Conservation (phyloP, 1,140 invertebrate species). For the Drosophila elegans region DNA sequence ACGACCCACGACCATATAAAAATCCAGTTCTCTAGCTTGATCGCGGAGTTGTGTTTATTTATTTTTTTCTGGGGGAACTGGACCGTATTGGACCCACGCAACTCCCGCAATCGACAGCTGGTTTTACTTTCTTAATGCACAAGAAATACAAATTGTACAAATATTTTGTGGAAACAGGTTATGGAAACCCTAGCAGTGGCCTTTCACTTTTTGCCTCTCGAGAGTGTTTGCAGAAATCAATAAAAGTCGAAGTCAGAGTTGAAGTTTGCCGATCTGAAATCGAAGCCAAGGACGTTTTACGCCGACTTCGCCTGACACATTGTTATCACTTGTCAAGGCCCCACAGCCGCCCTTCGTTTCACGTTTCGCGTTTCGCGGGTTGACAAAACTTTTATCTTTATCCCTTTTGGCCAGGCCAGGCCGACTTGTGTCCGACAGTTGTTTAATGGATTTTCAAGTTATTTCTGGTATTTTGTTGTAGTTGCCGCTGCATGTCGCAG, state of each 20-base stretch:
- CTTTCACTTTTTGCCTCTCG: constrained; percentile 65
- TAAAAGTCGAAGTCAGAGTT: constrained; percentile 20
- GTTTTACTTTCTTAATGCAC: constrained; percentile 57
- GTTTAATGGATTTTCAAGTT: constrained; percentile 83
- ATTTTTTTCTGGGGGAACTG: constrained; percentile 2
- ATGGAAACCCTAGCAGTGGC: constrained; percentile 43
- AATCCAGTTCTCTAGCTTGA: constrained; percentile 17
- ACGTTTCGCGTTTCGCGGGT: constrained; percentile 10
- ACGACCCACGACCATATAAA: background rate
- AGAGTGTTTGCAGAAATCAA: constrained; percentile 50
- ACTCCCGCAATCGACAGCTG: constrained; percentile 38
- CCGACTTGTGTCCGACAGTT: constrained; percentile 31
- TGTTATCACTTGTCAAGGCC: constrained; percentile 74
- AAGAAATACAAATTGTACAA: constrained; percentile 38
- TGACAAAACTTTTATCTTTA: constrained; percentile 77
- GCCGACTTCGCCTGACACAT: constrained; percentile 64
- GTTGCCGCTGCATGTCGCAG: constrained; percentile 60
- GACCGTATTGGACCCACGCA: constrained; percentile 26
- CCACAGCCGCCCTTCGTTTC: constrained; percentile 1
- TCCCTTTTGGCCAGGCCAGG: constrained; percentile 51
- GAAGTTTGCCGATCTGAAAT: constrained; percentile 26
- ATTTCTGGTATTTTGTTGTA: constrained; percentile 82
- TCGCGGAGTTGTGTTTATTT: constrained; percentile 2
- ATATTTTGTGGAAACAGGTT: constrained; percentile 66
- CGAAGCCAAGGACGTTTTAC: constrained; percentile 68